These are phyloP conservation scores for Littorina saxatilis DNA, from an alignment of 1,140 invertebrate species.

Conservation along the genomic window DNA sequence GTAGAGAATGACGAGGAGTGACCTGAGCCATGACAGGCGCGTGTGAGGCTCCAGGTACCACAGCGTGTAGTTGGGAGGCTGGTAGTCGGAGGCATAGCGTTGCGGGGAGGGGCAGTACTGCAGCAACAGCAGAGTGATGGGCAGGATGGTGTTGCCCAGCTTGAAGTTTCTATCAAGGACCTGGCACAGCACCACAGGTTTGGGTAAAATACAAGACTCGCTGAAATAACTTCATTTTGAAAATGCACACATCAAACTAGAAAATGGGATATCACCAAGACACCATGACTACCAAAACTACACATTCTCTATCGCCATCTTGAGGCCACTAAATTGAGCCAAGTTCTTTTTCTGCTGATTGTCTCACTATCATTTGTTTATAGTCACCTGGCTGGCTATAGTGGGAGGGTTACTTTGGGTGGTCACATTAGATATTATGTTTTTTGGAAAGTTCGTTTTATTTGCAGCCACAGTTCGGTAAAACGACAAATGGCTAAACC, in stretches of 20 bases:
- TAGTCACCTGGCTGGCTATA: too few relatives aligned
- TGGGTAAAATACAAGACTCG: neutral
- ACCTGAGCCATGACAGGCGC: conserved; percentile 93
- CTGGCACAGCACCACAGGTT: conserved; percentile 77
- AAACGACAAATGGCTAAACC: too few relatives aligned
- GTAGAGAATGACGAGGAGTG: conserved; percentile 95
- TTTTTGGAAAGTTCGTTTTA: too few relatives aligned
- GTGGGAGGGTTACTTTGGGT: too few relatives aligned
- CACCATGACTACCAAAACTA: too few relatives aligned
- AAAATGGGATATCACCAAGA: conserved; percentile 84
- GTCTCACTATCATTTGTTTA: too few relatives aligned
- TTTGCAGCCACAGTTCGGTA: too few relatives aligned
- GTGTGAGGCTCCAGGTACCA: conserved; percentile 91
- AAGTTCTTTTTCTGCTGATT: too few relatives aligned
- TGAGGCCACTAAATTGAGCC: too few relatives aligned
- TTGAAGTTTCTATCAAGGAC: conserved; percentile 95
- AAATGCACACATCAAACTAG: too few relatives aligned
- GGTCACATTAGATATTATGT: too few relatives aligned
- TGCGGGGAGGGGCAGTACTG: conserved; percentile 91
- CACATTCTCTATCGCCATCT: too few relatives aligned
- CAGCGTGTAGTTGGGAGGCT: conserved; percentile 85
- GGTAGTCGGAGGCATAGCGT: conserved; percentile 78
- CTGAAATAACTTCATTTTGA: neutral
- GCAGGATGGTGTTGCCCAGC: conserved; percentile 91
- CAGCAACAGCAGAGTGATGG: conserved; percentile 89